phyloP scores from a whole-genome alignment of 2,888 invertebrate species.

The Ophion obscuratus region DNA sequence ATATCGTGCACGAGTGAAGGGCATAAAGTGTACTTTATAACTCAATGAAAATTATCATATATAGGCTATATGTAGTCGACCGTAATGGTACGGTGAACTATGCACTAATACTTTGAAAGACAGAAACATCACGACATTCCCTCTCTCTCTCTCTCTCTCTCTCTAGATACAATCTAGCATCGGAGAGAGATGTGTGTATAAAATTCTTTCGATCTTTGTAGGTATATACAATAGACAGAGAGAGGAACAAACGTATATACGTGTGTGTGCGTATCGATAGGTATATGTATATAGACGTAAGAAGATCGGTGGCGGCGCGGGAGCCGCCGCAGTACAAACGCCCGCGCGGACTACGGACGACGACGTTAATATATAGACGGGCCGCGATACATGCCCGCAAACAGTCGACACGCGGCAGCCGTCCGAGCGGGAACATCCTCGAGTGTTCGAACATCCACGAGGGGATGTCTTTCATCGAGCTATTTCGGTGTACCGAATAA shows the following conservation, averaged over 20 bases:
- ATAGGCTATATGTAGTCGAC: not conserved
- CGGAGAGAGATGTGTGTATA: not conserved
- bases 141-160: conserved; percentile 14
- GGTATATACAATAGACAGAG: not conserved
- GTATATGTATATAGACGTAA: not conserved
- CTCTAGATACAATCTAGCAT: conserved; percentile 7
- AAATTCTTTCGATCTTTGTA: not conserved
- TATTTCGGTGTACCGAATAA: conserved; percentile 25
- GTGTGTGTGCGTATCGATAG: not conserved
- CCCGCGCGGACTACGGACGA: conserved; percentile 61
- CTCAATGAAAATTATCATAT: conserved; percentile 34
- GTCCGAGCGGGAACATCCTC: conserved; percentile 73
- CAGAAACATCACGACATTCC: conserved; percentile 11
- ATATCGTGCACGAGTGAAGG: conserved; percentile 11
- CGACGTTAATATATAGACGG: conserved; percentile 76
- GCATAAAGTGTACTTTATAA: conserved; percentile 39
- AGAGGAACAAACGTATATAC: not conserved
- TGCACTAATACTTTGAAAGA: conserved; percentile 19
- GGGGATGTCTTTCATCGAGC: conserved; percentile 46
- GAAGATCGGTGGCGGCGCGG: conserved; percentile 52
- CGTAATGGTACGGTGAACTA: conserved; percentile 28
- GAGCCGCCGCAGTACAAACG: conserved; percentile 54
- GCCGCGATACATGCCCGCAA: conserved; percentile 77
- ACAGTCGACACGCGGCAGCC: conserved; percentile 83
- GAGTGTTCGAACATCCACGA: conserved; percentile 60